Base-by-base conservation (phyloP, 2,797 vertebrate species). In the Onychomys torridus region DNA sequence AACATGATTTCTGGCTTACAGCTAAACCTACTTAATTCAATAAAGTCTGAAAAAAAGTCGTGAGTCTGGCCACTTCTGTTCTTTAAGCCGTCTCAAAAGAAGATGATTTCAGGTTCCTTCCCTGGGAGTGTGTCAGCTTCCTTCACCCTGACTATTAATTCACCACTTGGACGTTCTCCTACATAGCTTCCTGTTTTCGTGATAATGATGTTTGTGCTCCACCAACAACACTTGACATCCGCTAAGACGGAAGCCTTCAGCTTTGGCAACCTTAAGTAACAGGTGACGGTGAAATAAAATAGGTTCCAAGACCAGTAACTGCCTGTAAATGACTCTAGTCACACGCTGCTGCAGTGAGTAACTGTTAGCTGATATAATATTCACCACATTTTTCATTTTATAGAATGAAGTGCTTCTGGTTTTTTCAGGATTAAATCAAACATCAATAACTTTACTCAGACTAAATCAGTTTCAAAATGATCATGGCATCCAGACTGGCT, bases 181-280 rank as follows among this genome's bases (percentile, higher is more conserved):
- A 91, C 96, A 94, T 23, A 89, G 89, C 90, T 98, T 97, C 97
- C 97, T 98, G 97, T 97, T 97, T 97, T 97, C 90, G 93, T 96
- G 95, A 97, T 92, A 96, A 89, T 98, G 96, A 97, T 89, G 94
- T 86, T 69, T 96, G 85, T 97, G 89, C 96, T 96, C 96, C 96
- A 89, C 96, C 94, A 95, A 97, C 95, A 97, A 52, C 89, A 97
- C 95, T 94, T 73, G 93, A 79, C 90, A 91, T 96, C 90, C 95
- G 95, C 92, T 97, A 76, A 97, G 96, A 94, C 96, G 94, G 97
- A 97, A 97, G 57, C 96, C 88, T 94, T 96, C 88, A 83, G 61
- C 57, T 86, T 96, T 93, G 92, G 93, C 95, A 97, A 94, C 61
- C 85, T 90, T 94, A 95, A 98, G 81, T 95, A 97, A 78, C 81